These are phyloP conservation scores for Acholoe squamosa DNA, from an alignment of 2,888 invertebrate genomes.

Conservation along the genomic window DNA sequence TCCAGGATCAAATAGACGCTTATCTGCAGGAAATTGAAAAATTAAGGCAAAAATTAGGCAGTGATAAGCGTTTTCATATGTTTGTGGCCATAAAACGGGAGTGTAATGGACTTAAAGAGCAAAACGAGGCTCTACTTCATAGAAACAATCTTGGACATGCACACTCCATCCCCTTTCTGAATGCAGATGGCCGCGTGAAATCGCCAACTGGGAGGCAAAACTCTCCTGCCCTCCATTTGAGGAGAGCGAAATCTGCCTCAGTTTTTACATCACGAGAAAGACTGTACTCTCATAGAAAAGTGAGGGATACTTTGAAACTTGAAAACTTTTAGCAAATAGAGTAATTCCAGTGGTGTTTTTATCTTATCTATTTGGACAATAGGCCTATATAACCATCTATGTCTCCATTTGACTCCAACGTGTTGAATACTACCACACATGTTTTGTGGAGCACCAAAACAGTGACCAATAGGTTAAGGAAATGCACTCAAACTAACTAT, in stretches of 20 bases:
- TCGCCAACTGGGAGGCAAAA: background rate
- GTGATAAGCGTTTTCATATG: constrained; percentile 65
- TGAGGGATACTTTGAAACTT: constrained; percentile 19
- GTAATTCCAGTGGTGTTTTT: too few species aligned
- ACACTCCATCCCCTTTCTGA: constrained; percentile 42
- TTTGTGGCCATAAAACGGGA: constrained; percentile 68
- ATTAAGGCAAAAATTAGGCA: constrained; percentile 59
- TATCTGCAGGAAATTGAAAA: constrained; percentile 63
- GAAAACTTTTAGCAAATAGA: background rate
- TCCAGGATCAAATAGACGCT: constrained; percentile 39
- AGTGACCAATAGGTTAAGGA: too few species aligned
- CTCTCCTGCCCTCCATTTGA: background rate
- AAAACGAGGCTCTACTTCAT: constrained; percentile 62
- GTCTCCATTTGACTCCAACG: too few species aligned
- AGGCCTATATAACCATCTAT: too few species aligned
- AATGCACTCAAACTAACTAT: too few species aligned
- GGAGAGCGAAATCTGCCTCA: constrained; percentile 48
- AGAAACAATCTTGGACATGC: constrained; percentile 27
- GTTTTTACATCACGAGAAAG: constrained; percentile 34
- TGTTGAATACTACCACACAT: too few species aligned
- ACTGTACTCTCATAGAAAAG: constrained; percentile 3
- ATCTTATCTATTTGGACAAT: too few species aligned
- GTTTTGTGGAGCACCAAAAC: too few species aligned
- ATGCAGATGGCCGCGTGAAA: constrained; percentile 45
- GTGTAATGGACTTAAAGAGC: constrained; percentile 63